Conservation (phyloP, 2,888 invertebrate genomes). For the Lacanobia wlatinum region DNA sequence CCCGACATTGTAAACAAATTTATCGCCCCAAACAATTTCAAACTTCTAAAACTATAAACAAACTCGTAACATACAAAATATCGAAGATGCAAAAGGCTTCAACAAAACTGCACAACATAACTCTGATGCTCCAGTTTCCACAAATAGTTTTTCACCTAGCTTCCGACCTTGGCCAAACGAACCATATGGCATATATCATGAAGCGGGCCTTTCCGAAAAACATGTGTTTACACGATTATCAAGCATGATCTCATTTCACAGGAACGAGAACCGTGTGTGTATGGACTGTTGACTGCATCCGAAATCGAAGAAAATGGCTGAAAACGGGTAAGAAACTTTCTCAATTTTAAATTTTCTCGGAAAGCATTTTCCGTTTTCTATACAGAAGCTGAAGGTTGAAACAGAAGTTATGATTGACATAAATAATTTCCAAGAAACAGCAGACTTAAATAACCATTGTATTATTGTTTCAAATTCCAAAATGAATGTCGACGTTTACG, state of each 20-base stretch:
- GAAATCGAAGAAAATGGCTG: conserved; percentile 77
- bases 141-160: conserved; percentile 68
- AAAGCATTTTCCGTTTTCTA: not conserved
- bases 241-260: conserved; percentile 79
- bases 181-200: conserved; percentile 68
- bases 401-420: conserved; percentile 26
- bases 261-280: conserved; percentile 66
- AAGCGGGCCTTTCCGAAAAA: conserved; percentile 65
- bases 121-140: conserved; percentile 58
- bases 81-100: conserved; percentile 20
- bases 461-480: conserved; percentile 54
- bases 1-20: not conserved
- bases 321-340: conserved; percentile 81
- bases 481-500: conserved; percentile 50
- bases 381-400: too few relatives aligned
- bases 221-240: conserved; percentile 73
- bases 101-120: conserved; percentile 47
- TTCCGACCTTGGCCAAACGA: conserved; percentile 67
- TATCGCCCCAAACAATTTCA: not conserved
- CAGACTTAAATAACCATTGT: conserved; percentile 31
- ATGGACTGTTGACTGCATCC: conserved; percentile 69
- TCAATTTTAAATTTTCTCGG: conserved; percentile 6
- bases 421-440: conserved; percentile 28
- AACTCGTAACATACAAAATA: not conserved
- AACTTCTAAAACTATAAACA: not conserved